These are phyloP conservation scores for Vombatus ursinus DNA, from an alignment of 2,113 vertebrate genomes.

Conservation along the genomic window DNA sequence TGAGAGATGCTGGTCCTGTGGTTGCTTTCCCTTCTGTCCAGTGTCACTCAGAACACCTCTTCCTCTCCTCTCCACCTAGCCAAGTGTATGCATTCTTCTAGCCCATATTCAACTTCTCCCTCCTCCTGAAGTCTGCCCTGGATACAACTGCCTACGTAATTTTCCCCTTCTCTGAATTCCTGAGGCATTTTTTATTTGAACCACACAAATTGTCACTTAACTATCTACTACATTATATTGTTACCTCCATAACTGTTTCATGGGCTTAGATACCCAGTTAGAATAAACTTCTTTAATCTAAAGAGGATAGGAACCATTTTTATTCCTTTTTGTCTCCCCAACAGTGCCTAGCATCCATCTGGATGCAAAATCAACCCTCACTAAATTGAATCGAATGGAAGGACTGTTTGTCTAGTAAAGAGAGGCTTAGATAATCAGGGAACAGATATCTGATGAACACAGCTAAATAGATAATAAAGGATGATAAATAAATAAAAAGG, in stretches of 20 bases:
- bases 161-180: not conserved
- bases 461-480: not conserved
- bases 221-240: not conserved
- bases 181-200: not conserved
- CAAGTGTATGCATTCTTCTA: not conserved
- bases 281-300: not conserved
- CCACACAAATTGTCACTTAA: not conserved
- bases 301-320: not conserved
- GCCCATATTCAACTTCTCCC: not conserved
- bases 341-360: not conserved
- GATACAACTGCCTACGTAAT: not conserved
- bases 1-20: not conserved
- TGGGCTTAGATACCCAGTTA: not conserved
- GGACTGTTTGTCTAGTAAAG: not conserved
- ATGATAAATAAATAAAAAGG: not conserved
- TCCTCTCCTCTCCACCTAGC: not conserved
- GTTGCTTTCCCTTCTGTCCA: not conserved
- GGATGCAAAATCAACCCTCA: not conserved
- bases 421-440: not conserved
- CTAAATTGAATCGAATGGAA: not conserved
- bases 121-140: not conserved
- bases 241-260: not conserved
- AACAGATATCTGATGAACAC: not conserved
- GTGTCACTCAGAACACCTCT: not conserved
- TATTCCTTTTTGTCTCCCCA: not conserved